Conservation (phyloP, 1,140 invertebrate species). For the Neuroterus valhalla region DNA sequence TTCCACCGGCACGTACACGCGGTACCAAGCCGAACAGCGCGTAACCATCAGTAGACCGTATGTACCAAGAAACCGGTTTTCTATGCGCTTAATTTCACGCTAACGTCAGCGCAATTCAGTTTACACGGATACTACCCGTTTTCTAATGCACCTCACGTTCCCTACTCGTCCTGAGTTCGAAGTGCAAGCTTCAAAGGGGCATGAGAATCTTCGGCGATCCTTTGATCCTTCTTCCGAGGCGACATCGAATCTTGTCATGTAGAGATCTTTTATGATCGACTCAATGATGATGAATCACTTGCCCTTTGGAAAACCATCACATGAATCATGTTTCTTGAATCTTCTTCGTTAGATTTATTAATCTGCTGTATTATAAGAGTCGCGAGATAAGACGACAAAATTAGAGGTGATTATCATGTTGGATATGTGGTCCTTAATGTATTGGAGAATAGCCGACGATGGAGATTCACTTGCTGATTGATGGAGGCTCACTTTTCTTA, state of each 20-base stretch:
- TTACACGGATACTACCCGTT: conserved; percentile 69
- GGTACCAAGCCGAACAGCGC: conserved; percentile 45
- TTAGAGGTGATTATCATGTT: too few relatives aligned
- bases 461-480: too few relatives aligned
- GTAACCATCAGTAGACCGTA: background rate
- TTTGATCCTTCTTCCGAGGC: conserved; percentile 1
- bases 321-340: background rate
- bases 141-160: conserved; percentile 53
- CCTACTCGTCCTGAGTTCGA: conserved; percentile 45
- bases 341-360: background rate
- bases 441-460: too few relatives aligned
- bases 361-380: background rate
- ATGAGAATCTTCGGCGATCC: conserved; percentile 21
- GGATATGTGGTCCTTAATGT: too few relatives aligned
- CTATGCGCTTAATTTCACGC: conserved; percentile 73
- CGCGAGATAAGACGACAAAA: too few relatives aligned
- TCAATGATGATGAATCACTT: conserved; percentile 3
- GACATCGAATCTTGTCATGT: conserved; percentile 25
- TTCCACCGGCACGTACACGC: conserved; percentile 41
- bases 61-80: conserved; percentile 67
- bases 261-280: conserved; percentile 11
- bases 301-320: conserved; percentile 7
- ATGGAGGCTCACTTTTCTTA: too few relatives aligned
- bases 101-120: conserved; percentile 72
- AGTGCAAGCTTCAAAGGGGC: conserved; percentile 24